Percentiles rank a stretch among this genome's conserved stretches.
Conservation (phyloP, 2,888 invertebrate species). For the Spisula subtruncata region DNA sequence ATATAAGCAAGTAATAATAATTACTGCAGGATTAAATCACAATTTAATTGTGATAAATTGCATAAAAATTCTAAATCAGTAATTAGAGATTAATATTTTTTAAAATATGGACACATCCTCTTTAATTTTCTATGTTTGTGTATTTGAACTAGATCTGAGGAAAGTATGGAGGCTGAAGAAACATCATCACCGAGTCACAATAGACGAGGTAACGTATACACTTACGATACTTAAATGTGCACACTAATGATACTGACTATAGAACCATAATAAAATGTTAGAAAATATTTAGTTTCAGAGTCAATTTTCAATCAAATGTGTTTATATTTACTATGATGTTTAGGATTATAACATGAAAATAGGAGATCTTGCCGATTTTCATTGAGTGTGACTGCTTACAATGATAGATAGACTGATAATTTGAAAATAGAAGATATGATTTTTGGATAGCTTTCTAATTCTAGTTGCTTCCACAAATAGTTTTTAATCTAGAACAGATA, state of each 20-base stretch:
- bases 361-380: not conserved
- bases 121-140: not conserved
- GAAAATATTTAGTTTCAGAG: too few relatives aligned
- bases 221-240: not conserved
- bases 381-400: not conserved
- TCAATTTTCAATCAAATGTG: too few relatives aligned
- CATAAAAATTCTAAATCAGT: too few relatives aligned
- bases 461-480: not conserved
- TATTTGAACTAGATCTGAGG: slow-evolving; percentile 60
- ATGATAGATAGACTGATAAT: not conserved
- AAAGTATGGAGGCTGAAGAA: slow-evolving; percentile 69
- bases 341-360: too few relatives aligned
- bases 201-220: slow-evolving; percentile 58
- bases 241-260: not conserved
- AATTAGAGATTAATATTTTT: too few relatives aligned
- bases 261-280: not conserved
- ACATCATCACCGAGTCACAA: slow-evolving; percentile 58
- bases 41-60: too few relatives aligned
- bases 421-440: not conserved
- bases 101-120: too few relatives aligned
- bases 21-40: too few relatives aligned
- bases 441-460: not conserved
- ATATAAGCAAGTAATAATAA: too few relatives aligned
- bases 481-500: not conserved
- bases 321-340: too few relatives aligned